Conservation (phyloP, 2,113 vertebrate species). For the Anseranas semipalmata region DNA sequence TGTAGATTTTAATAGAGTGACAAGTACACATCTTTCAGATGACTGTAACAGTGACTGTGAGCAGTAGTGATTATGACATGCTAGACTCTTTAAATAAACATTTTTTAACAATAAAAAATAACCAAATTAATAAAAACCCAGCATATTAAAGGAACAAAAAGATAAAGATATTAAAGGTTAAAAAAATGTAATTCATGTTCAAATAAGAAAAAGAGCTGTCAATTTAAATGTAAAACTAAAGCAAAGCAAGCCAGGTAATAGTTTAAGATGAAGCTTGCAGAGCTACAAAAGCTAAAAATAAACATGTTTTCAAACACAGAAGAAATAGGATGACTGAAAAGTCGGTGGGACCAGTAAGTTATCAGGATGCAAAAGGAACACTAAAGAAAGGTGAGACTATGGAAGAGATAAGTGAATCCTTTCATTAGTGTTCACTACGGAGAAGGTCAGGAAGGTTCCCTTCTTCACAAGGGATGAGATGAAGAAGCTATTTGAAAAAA, state of each 20-base stretch:
- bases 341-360: background rate
- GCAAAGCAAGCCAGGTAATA: background rate
- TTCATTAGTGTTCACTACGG: background rate
- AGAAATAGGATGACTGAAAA: background rate
- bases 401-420: background rate
- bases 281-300: background rate
- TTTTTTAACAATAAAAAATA: background rate
- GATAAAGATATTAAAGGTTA: background rate
- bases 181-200: background rate
- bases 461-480: background rate
- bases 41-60: background rate
- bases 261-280: background rate
- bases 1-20: background rate
- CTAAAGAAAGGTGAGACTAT: background rate
- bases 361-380: background rate
- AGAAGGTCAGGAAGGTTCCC: background rate
- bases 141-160: background rate
- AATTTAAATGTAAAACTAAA: background rate
- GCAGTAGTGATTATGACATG: rapidly evolving
- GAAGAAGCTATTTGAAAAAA: background rate
- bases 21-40: background rate
- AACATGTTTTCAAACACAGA: background rate
- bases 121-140: background rate
- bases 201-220: background rate
- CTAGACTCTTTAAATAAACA: background rate